These are phyloP conservation scores for Exaiptasia diaphana DNA, from an alignment of 64 coral and sea anemone species.

Conservation along the genomic window DNA sequence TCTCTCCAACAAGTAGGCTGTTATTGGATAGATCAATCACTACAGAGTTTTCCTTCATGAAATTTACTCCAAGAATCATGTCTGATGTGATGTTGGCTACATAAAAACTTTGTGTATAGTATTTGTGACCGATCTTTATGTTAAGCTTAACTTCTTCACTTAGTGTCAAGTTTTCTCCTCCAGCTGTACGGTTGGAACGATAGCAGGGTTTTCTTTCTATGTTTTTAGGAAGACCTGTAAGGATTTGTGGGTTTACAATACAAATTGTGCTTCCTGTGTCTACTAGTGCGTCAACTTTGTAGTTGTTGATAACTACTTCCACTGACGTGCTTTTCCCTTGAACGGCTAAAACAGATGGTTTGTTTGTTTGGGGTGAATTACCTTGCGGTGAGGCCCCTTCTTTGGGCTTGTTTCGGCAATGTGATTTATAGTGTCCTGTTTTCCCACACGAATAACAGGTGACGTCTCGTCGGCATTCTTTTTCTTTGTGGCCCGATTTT, in stretches of 20 bases:
- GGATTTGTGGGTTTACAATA: neutral
- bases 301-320: no score
- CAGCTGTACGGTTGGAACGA: neutral
- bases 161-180: neutral
- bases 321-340: no score
- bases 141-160: neutral
- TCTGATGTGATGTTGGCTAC: neutral
- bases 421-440: no score
- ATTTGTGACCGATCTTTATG: neutral
- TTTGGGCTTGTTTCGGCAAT: no score
- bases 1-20: neutral
- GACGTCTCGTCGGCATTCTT: no score
- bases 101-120: neutral
- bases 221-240: neutral
- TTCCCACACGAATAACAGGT: no score
- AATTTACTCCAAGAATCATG: neutral
- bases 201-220: neutral
- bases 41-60: neutral
- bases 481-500: no score
- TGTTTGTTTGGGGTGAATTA: no score
- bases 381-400: no score
- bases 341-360: no score
- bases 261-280: neutral
- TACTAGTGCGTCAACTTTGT: no score
- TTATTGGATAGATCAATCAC: neutral